phyloP scores from a whole-genome alignment of 2,888 invertebrate genomes.

The Myopa testacea region DNA sequence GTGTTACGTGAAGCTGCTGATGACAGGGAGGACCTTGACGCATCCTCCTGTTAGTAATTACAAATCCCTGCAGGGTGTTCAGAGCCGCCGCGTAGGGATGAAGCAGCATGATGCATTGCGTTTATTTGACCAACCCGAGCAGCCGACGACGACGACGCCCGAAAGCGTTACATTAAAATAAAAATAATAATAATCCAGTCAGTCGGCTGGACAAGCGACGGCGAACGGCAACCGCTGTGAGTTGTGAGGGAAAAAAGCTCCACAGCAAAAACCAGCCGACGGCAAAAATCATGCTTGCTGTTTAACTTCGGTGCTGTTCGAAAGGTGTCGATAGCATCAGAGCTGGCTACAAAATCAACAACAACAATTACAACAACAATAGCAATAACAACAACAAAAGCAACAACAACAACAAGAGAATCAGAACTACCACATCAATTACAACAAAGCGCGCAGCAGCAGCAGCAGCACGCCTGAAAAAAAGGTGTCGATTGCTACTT shows the following conservation, averaged over 20 bases:
- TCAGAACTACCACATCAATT: slow-evolving; percentile 1
- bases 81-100: not conserved
- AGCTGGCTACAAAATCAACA: slow-evolving; percentile 10
- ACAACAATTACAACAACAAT: not conserved
- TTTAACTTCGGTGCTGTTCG: not conserved
- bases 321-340: slow-evolving; percentile 18
- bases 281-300: not conserved
- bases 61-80: slow-evolving; percentile 11
- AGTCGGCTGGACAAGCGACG: not conserved
- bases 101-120: not conserved
- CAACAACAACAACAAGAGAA: not conserved
- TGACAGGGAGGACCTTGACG: slow-evolving; percentile 3
- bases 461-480: slow-evolving; percentile 1
- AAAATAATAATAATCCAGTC: too few species aligned
- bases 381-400: slow-evolving; percentile 6
- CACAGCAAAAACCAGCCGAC: not conserved
- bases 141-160: too few species aligned
- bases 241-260: not conserved
- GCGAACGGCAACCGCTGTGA: not conserved
- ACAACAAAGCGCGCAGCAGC: not conserved
- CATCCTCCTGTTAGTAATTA: not conserved
- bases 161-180: not conserved
- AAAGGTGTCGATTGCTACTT: slow-evolving; percentile 30
- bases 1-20: not conserved
- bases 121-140: not conserved